Conservation (phyloP, 2,888 invertebrate species). For the Biston stratarius region DNA sequence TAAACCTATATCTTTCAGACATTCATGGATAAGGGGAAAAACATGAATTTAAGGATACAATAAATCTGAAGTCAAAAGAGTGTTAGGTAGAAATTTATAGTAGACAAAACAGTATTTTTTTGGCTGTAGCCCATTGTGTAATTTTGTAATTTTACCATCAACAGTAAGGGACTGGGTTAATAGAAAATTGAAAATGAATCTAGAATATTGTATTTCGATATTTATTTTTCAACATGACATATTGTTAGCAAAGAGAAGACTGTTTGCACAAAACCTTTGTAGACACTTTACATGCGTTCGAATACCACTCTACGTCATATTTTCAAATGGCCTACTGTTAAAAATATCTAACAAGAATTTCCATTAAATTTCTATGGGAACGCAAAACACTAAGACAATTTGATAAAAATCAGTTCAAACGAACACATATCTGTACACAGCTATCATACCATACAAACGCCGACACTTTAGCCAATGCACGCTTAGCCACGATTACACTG, state of each 20-base stretch:
- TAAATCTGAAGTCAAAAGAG: no score
- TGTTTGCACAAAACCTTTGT: constrained; percentile 58
- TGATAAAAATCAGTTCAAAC: constrained; percentile 55
- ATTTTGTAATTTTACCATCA: no score
- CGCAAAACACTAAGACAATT: constrained; percentile 65
- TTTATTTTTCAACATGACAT: neutral
- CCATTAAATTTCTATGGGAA: constrained; percentile 65
- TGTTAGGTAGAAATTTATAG: no score
- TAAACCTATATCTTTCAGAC: no score
- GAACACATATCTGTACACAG: constrained; percentile 53
- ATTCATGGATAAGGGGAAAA: no score
- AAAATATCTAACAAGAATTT: constrained; percentile 59
- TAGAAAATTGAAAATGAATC: no score
- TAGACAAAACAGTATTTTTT: no score
- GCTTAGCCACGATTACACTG: constrained; percentile 25
- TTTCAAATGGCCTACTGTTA: constrained; percentile 77
- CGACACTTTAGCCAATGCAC: constrained; percentile 51
- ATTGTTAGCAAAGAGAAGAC: neutral
- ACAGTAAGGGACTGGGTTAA: no score
- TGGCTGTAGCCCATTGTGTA: no score
- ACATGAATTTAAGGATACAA: no score
- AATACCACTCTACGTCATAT: constrained; percentile 78
- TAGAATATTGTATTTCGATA: neutral
- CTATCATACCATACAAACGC: constrained; percentile 51
- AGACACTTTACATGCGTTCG: constrained; percentile 73